Evolutionary conservation across 2,113 vertebrate genomes (phyloP), one percentile per base, ranked within the genome.

Genomic region (Illadopsis cleaveri): DNA sequence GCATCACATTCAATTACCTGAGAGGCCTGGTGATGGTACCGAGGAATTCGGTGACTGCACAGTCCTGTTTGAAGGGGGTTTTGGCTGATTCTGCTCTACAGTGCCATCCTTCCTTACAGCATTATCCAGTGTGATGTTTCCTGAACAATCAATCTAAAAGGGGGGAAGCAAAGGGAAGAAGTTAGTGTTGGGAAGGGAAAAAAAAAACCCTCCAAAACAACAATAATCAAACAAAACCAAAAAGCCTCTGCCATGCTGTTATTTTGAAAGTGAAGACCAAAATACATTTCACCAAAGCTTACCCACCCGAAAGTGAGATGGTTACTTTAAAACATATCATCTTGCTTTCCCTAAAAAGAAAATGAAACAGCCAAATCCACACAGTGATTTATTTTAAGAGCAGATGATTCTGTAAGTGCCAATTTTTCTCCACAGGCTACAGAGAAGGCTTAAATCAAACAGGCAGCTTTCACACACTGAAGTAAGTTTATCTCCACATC

Each of bases 1-100:
- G 47, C 20, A 56, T 8, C 17, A 25, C 22, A 22, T 22, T 57
- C 16, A 70, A 15, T 57, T 97, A 98, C 98, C 98, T 58, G 98
- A 91, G 50, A 98, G 97, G 56, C 98, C 98, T 61, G 98, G 98
- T 37, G 98, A 98, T 20, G 98, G 98, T 69, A 98, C 98, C 0
- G 98, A 98, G 66, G 98, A 98, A 81, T 98, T 98, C 47, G 98
- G 98, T 44, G 98, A 98, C 83, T 98, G 98, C 40, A 98, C 98
- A 2, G 98, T 97, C 72, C 98, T 97, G 91, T 97, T 98, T 1
- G 97, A 98, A 62, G 97, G 96, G 11, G 96, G 96, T 94, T 98
- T 97, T 33, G 97, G 94, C 57, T 98, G 98, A 88, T 91, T 94
- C 40, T 97, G 97, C 24, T 98, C 98, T 38, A 47, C 23, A 65